These are phyloP conservation scores for Acomys russatus DNA, from an alignment of 2,797 vertebrate genomes.

Conservation along the genomic window DNA sequence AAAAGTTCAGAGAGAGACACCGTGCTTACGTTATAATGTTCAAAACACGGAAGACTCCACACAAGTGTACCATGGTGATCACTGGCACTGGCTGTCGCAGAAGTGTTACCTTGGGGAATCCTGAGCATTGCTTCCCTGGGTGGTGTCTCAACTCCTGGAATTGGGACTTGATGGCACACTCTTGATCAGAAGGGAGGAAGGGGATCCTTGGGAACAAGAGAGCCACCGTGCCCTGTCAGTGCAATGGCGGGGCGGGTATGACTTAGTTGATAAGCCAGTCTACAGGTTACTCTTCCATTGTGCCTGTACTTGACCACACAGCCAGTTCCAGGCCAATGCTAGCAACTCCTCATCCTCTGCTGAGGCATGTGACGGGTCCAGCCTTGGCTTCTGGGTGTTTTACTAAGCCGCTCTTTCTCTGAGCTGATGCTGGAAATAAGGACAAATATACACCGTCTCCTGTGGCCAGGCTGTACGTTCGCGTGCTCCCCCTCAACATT, in stretches of 20 bases:
- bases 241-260: neutral
- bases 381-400: rapidly evolving
- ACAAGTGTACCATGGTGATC: rapidly evolving
- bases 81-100: rapidly evolving
- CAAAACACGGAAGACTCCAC: rapidly evolving
- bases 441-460: neutral
- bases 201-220: neutral
- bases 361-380: neutral
- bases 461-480: neutral
- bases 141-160: too few relatives aligned
- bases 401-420: rapidly evolving
- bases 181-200: neutral
- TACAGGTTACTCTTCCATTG: neutral
- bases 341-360: neutral
- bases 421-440: neutral
- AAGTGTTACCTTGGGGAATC: neutral
- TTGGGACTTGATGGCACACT: neutral
- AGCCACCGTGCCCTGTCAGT: neutral
- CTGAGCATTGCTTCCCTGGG: rapidly evolving
- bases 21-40: rapidly evolving
- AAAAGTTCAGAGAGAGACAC: neutral
- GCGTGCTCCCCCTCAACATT: rapidly evolving
- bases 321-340: neutral
- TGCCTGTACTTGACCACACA: neutral
- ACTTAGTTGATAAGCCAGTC: neutral